Evolutionary conservation across 2,113 vertebrate genomes (phyloP), one percentile per base, ranked within the genome.

Genomic region (Eubucco bourcierii): DNA sequence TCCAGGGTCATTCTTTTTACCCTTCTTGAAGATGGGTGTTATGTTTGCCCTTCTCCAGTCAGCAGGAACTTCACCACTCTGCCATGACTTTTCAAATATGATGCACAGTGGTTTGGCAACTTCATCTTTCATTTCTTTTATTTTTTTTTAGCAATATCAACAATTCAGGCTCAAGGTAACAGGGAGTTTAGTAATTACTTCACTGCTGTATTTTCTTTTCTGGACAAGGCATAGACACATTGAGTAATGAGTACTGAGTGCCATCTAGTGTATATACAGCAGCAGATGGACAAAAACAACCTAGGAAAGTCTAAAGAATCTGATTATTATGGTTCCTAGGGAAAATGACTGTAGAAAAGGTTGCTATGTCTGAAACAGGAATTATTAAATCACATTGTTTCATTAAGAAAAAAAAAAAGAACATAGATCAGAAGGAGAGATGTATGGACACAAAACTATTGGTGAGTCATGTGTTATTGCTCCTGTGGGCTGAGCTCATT

Each of bases 161-260:
- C 15, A 61, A 37, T 78, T 88, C 10, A 56, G 65, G 37, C 21
- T 77, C 61, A 65, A 72, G 29, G 24, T 65, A 81, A 59, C 3
- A 19, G 31, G 27, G 86, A 91, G 6, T 6, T 80, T 50, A 53
- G 53, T 21, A 91, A 28, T 44, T 28, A 2, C 65, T 87, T 92
- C 37, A 12, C 9, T 34, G 1, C 7, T 39, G 2, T 53, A 44
- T 55, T 85, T n/a, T 81, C 2, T 50, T 65, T 84, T 71, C 39
- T 44, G 20, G 52, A 47, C 9, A 44, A 4, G 15, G 5, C 5
- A 56, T 3, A 46, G 9, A 53, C 2, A 10, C 17, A 27, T 0
- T 74, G 50, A 87, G 37, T 29, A 46, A 58, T 46, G 90, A 83
- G 63, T 29, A 76, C 0, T n/a, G 58, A 90, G 82, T 90, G 95